These are phyloP conservation scores for Bugulina stolonifera DNA, from an alignment of 2,888 invertebrate genomes.

Conservation along the genomic window DNA sequence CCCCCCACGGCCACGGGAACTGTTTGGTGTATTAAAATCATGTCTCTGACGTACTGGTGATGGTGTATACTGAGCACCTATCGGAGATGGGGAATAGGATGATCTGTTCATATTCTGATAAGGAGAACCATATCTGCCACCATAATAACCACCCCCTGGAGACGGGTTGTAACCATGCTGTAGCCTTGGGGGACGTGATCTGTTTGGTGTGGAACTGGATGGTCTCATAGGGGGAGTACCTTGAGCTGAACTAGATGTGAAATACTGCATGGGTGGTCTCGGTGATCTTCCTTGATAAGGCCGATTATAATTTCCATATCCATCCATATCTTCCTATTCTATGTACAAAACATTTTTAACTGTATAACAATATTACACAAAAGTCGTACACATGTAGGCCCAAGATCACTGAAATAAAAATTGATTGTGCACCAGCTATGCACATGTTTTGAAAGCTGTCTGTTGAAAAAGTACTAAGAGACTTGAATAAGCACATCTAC, in stretches of 20 bases:
- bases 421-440: no score
- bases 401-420: no score
- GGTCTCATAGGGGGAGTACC: not conserved
- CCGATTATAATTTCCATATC: not conserved
- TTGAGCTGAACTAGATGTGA: not conserved
- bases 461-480: no score
- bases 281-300: not conserved
- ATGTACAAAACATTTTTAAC: no score
- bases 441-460: no score
- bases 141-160: not conserved
- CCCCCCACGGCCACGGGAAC: no score
- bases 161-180: not conserved
- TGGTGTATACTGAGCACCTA: not conserved
- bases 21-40: no score
- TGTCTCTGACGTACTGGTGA: constrained; percentile 18
- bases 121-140: not conserved
- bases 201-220: constrained; percentile 1
- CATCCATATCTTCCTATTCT: no score
- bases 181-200: not conserved
- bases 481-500: no score
- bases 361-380: no score
- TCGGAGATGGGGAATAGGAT: not conserved
- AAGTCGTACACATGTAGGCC: no score
- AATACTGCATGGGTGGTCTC: constrained; percentile 20
- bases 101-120: not conserved